These are phyloP conservation scores for Conger conger DNA, from an alignment of 2,113 vertebrate genomes.

Conservation along the genomic window DNA sequence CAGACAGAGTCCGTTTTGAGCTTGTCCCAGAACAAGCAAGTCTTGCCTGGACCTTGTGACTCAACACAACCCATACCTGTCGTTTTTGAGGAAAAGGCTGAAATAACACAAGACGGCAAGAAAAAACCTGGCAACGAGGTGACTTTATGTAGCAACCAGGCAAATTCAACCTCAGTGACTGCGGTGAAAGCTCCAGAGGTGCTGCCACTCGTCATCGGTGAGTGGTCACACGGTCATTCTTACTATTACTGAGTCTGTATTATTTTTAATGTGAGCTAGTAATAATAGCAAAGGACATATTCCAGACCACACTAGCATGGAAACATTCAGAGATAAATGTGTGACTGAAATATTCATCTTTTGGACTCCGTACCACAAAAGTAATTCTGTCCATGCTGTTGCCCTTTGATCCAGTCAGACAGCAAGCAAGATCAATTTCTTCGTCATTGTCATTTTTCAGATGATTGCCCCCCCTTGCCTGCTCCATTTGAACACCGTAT, in stretches of 20 bases:
- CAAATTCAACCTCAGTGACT: neutral
- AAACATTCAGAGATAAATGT: neutral
- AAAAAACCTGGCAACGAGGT: neutral
- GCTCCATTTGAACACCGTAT: slow-evolving; percentile 83
- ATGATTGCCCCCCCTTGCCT: slow-evolving; percentile 79
- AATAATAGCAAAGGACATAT: neutral
- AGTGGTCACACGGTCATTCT: neutral
- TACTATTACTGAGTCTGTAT: neutral
- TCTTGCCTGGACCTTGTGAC: neutral
- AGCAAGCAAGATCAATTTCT: slow-evolving; percentile 3
- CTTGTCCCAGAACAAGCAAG: neutral
- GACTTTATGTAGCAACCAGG: neutral
- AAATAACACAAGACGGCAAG: neutral
- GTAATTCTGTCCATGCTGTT: neutral
- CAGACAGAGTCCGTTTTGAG: neutral
- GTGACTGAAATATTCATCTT: neutral
- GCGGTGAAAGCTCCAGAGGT: slow-evolving; percentile 22
- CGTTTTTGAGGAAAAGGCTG: slow-evolving; percentile 15
- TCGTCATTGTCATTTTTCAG: slow-evolving; percentile 53
- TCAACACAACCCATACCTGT: neutral
- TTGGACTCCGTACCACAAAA: neutral
- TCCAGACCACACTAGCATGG: neutral
- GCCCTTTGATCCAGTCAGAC: neutral
- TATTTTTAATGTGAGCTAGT: neutral
- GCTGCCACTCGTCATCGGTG: slow-evolving; percentile 47